Percentiles rank a stretch among this genome's conserved stretches.
phyloP scores from a whole-genome alignment of 2,888 invertebrate species.

The Acanthosepion pharaonis region DNA sequence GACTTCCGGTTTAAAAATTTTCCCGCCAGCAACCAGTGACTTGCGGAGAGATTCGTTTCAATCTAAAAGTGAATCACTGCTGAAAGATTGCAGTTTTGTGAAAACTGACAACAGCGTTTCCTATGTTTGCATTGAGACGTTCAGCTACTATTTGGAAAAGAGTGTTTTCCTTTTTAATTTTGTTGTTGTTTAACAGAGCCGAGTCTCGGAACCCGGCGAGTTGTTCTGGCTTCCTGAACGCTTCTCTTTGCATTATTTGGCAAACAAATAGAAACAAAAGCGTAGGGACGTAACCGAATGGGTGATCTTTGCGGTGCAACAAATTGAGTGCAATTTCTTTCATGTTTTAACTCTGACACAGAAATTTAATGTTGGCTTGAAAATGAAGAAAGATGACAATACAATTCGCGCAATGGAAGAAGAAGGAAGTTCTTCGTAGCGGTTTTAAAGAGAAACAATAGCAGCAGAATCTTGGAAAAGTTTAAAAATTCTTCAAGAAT shows the following conservation, averaged over 20 bases:
- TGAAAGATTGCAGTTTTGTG: constrained; percentile 22
- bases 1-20: constrained; percentile 6
- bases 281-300: neutral
- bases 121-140: neutral
- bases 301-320: constrained; percentile 9
- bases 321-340: neutral
- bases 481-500: neutral
- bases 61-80: constrained; percentile 33
- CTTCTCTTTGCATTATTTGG: neutral
- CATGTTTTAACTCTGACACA: constrained; percentile 2
- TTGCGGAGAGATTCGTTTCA: neutral
- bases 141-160: neutral
- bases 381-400: neutral
- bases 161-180: neutral
- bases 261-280: neutral
- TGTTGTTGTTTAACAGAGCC: neutral
- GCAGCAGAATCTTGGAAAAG: neutral
- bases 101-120: constrained; percentile 33
- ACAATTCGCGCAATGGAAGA: neutral
- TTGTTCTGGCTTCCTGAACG: constrained; percentile 8
- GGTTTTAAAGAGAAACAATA: constrained; percentile 5
- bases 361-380: constrained; percentile 9
- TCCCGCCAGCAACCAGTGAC: neutral
- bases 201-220: neutral
- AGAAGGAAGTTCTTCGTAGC: neutral